Conservation (phyloP, 2,797 vertebrate species). For the Sebastes flavidus region DNA sequence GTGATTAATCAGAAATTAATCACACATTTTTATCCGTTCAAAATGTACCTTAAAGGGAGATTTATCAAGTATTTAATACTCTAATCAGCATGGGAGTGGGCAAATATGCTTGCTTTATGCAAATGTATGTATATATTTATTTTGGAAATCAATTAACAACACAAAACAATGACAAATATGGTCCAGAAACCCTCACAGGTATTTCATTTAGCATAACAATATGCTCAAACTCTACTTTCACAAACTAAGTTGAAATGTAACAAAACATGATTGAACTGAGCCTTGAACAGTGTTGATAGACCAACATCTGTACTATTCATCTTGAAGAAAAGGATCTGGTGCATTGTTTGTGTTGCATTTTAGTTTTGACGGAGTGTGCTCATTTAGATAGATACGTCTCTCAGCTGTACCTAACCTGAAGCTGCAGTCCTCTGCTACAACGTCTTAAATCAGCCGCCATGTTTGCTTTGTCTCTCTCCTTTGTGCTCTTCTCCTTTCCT, state of each 20-base stretch:
- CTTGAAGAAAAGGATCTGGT: neutral
- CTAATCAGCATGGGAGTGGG: too few species aligned
- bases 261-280: neutral
- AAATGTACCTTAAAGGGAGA: too few species aligned
- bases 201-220: too few species aligned
- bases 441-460: slow-evolving; percentile 23
- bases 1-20: too few species aligned
- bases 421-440: neutral
- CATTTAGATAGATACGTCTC: slow-evolving; percentile 16
- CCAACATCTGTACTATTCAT: slow-evolving; percentile 9
- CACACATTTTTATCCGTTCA: too few species aligned
- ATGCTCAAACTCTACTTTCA: neutral
- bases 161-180: too few species aligned
- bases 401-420: slow-evolving; percentile 7
- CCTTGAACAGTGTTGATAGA: slow-evolving; percentile 1
- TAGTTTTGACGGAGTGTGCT: neutral
- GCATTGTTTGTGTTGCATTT: slow-evolving; percentile 11
- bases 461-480: slow-evolving; percentile 18
- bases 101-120: too few species aligned
- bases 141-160: too few species aligned
- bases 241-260: neutral
- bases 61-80: too few species aligned
- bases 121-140: too few species aligned
- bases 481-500: neutral
- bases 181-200: too few species aligned